Conservation (phyloP, 2,888 invertebrate genomes). For the Sphaerophoria taeniata region DNA sequence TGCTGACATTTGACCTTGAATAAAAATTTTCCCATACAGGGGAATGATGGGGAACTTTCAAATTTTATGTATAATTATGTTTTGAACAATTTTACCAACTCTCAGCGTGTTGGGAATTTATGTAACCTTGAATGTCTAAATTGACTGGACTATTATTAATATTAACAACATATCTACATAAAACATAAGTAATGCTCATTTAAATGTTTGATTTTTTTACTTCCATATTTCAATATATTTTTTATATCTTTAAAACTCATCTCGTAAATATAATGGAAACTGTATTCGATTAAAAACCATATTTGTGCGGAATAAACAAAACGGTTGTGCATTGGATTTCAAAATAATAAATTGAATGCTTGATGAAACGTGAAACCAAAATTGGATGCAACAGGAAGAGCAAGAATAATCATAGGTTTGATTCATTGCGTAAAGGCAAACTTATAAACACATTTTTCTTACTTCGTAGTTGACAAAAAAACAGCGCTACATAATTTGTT, state of each 20-base stretch:
- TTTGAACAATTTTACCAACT: too few species aligned
- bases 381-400: conserved; percentile 80
- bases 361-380: conserved; percentile 62
- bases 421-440: conserved; percentile 69
- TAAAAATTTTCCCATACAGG: too few species aligned
- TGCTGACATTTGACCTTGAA: too few species aligned
- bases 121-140: background rate
- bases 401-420: conserved; percentile 85
- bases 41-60: too few species aligned
- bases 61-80: too few species aligned
- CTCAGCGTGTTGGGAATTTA: too few species aligned
- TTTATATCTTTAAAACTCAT: conserved; percentile 45
- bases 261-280: conserved; percentile 47
- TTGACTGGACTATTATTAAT: conserved; percentile 16
- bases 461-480: conserved; percentile 35
- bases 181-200: conserved; percentile 38
- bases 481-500: conserved; percentile 73
- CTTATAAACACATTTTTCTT: conserved; percentile 17
- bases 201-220: conserved; percentile 65
- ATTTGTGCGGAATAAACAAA: conserved; percentile 33
- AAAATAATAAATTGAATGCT: conserved; percentile 50
- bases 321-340: conserved; percentile 52
- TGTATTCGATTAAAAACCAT: conserved; percentile 23
- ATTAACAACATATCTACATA: background rate
- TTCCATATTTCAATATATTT: conserved; percentile 53